Evolutionary conservation across 2,797 vertebrate genomes (phyloP), one percentile per base, ranked within the genome.

Genomic region (Benthosema pterotum): DNA sequence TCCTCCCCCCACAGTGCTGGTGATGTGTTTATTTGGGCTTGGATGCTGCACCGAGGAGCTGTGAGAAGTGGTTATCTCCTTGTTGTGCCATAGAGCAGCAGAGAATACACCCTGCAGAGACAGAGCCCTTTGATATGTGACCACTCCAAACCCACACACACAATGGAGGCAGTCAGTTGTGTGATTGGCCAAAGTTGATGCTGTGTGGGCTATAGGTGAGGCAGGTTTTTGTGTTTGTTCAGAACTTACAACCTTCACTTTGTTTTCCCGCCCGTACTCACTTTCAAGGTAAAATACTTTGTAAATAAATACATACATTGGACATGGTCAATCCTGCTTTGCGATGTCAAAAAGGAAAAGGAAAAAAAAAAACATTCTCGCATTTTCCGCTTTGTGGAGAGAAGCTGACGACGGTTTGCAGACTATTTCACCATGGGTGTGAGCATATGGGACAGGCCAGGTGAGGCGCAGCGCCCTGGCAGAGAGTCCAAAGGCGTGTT

Each of bases 1-100:
- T 80, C 73, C 72, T 80, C 79, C 77, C 70, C 63, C 74, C 74
- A 69, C 72, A 78, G 81, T 74, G 67, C 81, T 85, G 87, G 81
- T 90, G 88, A 91, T 91, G 87, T 89, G 89, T 92, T 91, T 89
- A 91, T 92, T 89, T 91, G 82, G 87, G 77, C 65, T 79, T 65
- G 79, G 76, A 77, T 75, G 83, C 73, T 73, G 80, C 75, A 80
- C 77, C 51, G 73, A 79, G 85, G 85, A 80, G 83, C 78, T 78
- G 78, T 78, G 79, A 77, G 80, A 83, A 71, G 79, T 86, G 84
- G 86, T 87, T 84, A 86, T 87, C 81, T 85, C 69, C 82, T 82
- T 87, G 84, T 86, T 85, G 81, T 83, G 77, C 79, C 78, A 69
- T 77, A 70, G 79, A 84, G 75, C 71, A 84, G 71, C 83, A 83